Evolutionary conservation across 1,140 invertebrate species (phyloP), one percentile per base, ranked within the genome.

Genomic region (Drosophila nebulosa): DNA sequence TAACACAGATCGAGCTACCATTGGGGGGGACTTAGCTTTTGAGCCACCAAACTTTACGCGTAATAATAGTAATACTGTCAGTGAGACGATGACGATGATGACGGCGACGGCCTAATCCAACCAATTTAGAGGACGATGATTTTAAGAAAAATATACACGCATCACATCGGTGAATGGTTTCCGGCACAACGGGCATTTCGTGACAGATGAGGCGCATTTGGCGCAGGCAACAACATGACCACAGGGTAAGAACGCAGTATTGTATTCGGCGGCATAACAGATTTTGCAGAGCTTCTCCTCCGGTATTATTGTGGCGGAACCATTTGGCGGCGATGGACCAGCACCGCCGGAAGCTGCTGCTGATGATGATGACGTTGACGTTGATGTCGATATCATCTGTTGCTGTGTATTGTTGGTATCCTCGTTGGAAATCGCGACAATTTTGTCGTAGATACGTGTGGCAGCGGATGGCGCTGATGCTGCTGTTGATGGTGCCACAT

Each of bases 141-240:
- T 30, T 86, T 90, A 91, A 65, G 91, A 91, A 79, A 91, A 92
- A 91, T 89, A 92, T 59, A 92, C 89, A 77, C 91, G 81, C 90
- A 92, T 91, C 27, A 92, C 83, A 64, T 90, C 85, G 70, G 81
- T 86, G 89, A 93, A 93, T 74, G 92, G 93, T 88, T 95, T 93
- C 65, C 97, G 93, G 92, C 97, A 98, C 61, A 98, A 93, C 22
- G 97, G 96, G 92, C 97, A 99, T 60, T 94, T 95, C 64, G 93
- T 94, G 55, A 97, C 92, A 36, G 94, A 94, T 2, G 95, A 92
- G 9, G 97, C 96, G 93, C 97, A 99, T 68, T 96, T 95, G 12
- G 95, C 94, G 92, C 97, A 99, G 9, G 97, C 95, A 12, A 97
- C 94, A 69, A 98, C 94, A 92, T 98, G 97, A 51, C 97, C 96